Base-by-base conservation (phyloP, 2,113 vertebrate genomes). In the Lepidothrix coronata region DNA sequence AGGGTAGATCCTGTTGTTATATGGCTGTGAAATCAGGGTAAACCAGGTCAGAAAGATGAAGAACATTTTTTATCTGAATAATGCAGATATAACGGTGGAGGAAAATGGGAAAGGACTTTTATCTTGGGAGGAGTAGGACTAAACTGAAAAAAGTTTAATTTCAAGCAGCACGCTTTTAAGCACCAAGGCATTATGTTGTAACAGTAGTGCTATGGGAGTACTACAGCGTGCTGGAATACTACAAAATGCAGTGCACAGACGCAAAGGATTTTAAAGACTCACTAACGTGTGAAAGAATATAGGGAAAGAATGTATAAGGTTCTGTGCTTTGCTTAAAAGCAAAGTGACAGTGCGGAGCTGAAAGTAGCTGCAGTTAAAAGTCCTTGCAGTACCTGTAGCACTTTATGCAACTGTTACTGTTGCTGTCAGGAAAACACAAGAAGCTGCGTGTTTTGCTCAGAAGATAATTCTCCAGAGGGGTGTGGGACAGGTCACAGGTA, bases 101-200 rank as follows among this genome's bases (percentile, higher is more conserved):
- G 35, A 76, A 82, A 62, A 85, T 12, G 30, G 93, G 44, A 51
- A 78, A 72, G 24, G 52, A 48, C 73, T 91, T 84, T 71, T 77
- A 57, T 80, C 85, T 31, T 57, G 37, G 70, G 73, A 4, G 1
- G 46, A 65, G 54, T 13, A 41, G 93, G 58, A 75, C 82, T 80
- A 82, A 91, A 94, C 71, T 66, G 62, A 49, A 83, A 86, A 75
- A 71, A 75, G 72, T 95, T 82, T 82, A 61, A 88, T 96, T 95
- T 92, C 59, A 68, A 83, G 92, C 92, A 90, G 85, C 16, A 27
- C 80, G 91, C 77, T 95, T 92, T 88, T 67, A 49, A 90, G 87
- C 35, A 68, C 8, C 27, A 76, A 91, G 86, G 85, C 77, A 74
- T 92, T 76, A 18, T 59, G 49, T 78, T 95, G 73, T 77, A 94